Conservation (phyloP, 1,140 invertebrate species). For the Thereuonema tuberculata region DNA sequence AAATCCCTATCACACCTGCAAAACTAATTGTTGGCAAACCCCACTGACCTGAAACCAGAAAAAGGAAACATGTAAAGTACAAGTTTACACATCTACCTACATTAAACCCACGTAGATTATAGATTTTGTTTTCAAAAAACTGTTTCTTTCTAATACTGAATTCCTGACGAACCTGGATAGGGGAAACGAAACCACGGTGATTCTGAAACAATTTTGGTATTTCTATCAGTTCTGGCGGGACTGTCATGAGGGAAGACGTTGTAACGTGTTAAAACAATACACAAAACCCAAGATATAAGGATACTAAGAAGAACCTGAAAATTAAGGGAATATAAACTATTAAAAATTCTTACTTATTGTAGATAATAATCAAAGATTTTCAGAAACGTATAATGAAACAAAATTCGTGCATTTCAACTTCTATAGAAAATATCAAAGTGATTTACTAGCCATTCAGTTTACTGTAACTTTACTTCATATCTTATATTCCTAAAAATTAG, state of each 20-base stretch:
- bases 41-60: slow-evolving; percentile 54
- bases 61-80: no score
- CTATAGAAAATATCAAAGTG: neutral
- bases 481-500: no score
- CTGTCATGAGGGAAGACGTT: slow-evolving; percentile 49
- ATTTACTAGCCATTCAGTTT: no score
- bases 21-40: slow-evolving; percentile 59
- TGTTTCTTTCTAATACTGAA: no score
- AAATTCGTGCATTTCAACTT: neutral
- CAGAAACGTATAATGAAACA: slow-evolving; percentile 39
- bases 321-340: slow-evolving; percentile 44
- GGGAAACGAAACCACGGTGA: slow-evolving; percentile 71
- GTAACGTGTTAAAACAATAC: slow-evolving; percentile 53
- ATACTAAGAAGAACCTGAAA: slow-evolving; percentile 67
- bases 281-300: slow-evolving; percentile 60
- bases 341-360: slow-evolving; percentile 60
- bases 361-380: slow-evolving; percentile 63
- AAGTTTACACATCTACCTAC: no score
- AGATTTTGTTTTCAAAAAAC: no score
- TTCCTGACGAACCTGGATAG: slow-evolving; percentile 58
- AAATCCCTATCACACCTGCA: slow-evolving; percentile 62
- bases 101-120: no score
- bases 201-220: slow-evolving; percentile 51
- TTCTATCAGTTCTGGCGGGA: slow-evolving; percentile 60
- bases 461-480: no score